Evolutionary conservation across 1,140 invertebrate species (phyloP), one percentile per base, ranked within the genome.

Genomic region (Amyelois transitella): DNA sequence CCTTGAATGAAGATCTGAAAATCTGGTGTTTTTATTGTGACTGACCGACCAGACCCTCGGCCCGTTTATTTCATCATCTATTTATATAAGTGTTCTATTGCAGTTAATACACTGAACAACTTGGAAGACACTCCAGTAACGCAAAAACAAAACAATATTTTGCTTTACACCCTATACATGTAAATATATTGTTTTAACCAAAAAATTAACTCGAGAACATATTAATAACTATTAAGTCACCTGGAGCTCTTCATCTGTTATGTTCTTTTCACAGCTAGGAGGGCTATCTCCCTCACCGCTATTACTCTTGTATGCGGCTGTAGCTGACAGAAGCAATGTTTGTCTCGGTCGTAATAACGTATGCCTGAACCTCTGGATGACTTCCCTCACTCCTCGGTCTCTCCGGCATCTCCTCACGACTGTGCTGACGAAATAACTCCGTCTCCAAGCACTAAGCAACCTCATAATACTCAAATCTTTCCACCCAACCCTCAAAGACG

Each of bases 221-320:
- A n/a, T n/a, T 2, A 2, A 6, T 38, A 14, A 14, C 5, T 14
- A 14, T 14, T 14, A 38, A 14, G 6, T 18, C 72, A 88, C 84
- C 76, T 88, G 68, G 18, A 88, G 57, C 21, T 83, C 76, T 25
- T 77, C 67, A 53, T 89, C 86, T 0, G 74, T 71, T 4, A 89
- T 88, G 49, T 77, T 76, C 50, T 73, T 60, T 1, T 74, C 63
- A 57, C 88, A 83, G 19, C 56, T 58, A 5, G 66, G 59, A 0
- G 58, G 53, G 0, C 48, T 45, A 4, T 61, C 66, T 4, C 68
- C 62, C 6, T 77, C 62, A 51, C 73, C 73, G 0, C 43, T 43
- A 0, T 45, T 32, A 2, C 61, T 56, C 47, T 83, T 84, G 53
- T 75, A 88, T 0, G 83, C 78, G 1, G 82, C 86, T 0, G 83